Evolutionary conservation across 92 coral and sea anemone genomes (phyloP), one percentile per base, ranked within the genome.

Genomic region (Parazoanthus darwini): DNA sequence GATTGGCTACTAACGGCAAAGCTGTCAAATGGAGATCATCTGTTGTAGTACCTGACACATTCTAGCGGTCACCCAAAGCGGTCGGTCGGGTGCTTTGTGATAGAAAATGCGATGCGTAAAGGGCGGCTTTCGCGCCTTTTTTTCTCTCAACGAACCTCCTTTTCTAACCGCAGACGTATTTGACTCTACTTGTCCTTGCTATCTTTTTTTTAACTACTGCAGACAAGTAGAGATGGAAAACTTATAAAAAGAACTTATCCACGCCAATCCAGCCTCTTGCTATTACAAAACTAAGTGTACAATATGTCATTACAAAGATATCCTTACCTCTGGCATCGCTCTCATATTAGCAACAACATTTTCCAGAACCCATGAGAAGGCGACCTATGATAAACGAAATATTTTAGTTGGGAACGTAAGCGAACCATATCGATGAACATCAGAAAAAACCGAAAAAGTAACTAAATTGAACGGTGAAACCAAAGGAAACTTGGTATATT

Each of bases 321-420:
- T 76, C 18, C 92, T 92, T 82, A 97, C 99, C 93, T 97, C 99
- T 6, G 97, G 98, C 80, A 96, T 75, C 65, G 97, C 96, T 88
- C 94, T 94, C 86, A 97, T 63, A 75, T 94, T 98, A 65, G 90
- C 94, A 14, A 97, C 96, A 56, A 97, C 91, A 74, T 97, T 97
- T 87, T 97, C 99, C 80, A 97, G 89, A 86, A 97, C 91, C 95
- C 96, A 97, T 26, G 99, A 97, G 85, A 97, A 94, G 50, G 98
- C 93, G 39, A 93, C 90, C 99, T 97, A 88, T 2, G 59, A 80
- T 79, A 33, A 14, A 73, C 22, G 77, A 82, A 13, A 46, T 23
- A 3, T 9, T 39, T 38, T 14, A 56, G 43, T 15, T 37, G 25
- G 29, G 51, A 6, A 13, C 48, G 13, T 46, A 79, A 8, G 33